Conservation (phyloP, 2,888 invertebrate genomes). For the Barypeithes pellucidus region DNA sequence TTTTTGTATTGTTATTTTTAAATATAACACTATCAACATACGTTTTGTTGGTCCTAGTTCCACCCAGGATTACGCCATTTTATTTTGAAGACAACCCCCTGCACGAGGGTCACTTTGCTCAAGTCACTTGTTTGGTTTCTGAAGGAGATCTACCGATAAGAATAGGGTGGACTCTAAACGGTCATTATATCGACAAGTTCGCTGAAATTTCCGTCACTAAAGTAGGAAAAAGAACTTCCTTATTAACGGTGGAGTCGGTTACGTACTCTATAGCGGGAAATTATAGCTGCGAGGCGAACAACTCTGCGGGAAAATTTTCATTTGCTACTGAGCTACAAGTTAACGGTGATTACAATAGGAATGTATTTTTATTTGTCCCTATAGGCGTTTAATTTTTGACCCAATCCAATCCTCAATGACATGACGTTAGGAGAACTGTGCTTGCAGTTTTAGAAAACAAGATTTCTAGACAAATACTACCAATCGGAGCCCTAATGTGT, state of each 20-base stretch:
- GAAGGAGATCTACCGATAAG: slow-evolving; percentile 84
- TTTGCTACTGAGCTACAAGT: slow-evolving; percentile 78
- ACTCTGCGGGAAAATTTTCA: slow-evolving; percentile 77
- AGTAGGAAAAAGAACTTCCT: slow-evolving; percentile 76
- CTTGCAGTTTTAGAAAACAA: no score
- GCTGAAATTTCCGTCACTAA: slow-evolving; percentile 74
- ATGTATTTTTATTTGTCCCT: slow-evolving; percentile 20
- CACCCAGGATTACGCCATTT: slow-evolving; percentile 85
- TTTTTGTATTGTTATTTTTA: slow-evolving; percentile 53
- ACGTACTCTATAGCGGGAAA: slow-evolving; percentile 78
- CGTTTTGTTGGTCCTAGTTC: slow-evolving; percentile 74
- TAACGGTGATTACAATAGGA: slow-evolving; percentile 73
- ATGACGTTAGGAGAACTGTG: no score
- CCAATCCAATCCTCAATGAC: background rate
- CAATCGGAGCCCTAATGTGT: no score
- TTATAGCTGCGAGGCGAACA: slow-evolving; percentile 79
- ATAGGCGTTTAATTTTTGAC: slow-evolving; percentile 23
- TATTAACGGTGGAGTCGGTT: slow-evolving; percentile 80
- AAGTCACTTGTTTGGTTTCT: slow-evolving; percentile 77
- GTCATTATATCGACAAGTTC: slow-evolving; percentile 74
- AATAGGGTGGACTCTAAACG: slow-evolving; percentile 84
- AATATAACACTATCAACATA: slow-evolving; percentile 68
- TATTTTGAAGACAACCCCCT: slow-evolving; percentile 83
- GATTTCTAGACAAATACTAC: no score
- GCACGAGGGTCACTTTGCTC: slow-evolving; percentile 66